Evolutionary conservation across 2,888 invertebrate species (phyloP).

Genomic region (Hetaerina titia): DNA sequence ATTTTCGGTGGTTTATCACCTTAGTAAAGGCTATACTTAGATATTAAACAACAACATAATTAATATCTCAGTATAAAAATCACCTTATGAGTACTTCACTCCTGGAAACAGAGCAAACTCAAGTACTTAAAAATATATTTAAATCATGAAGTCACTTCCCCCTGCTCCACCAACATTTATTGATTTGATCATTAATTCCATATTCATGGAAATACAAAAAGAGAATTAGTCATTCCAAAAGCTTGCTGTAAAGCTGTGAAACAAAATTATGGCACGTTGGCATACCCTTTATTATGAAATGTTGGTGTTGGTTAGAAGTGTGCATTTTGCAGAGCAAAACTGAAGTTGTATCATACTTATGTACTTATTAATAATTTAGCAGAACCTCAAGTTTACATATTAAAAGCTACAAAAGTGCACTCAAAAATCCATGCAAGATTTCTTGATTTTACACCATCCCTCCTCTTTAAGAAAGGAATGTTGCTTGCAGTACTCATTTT

Average conservation of each 20-base stretch:
- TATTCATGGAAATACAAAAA: not conserved
- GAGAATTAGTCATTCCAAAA: not conserved
- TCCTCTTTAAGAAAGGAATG: not conserved
- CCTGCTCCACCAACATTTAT: conserved; percentile 1
- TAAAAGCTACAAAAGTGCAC: conserved; percentile 39
- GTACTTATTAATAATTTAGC: conserved; percentile 27
- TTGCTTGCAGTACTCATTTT: conserved; percentile 41
- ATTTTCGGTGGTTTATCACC: not conserved
- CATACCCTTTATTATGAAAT: conserved; percentile 14
- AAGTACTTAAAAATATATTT: not conserved
- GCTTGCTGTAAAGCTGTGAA: conserved; percentile 43
- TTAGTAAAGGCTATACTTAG: not conserved
- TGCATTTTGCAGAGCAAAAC: conserved; percentile 53
- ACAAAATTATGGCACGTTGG: not conserved
- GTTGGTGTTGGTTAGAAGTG: conserved; percentile 42
- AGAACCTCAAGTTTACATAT: conserved; percentile 22
- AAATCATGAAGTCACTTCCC: not conserved
- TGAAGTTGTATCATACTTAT: conserved; percentile 5
- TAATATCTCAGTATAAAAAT: not conserved
- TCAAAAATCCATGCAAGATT: conserved; percentile 49
- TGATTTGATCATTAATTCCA: not conserved
- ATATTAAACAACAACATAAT: not conserved
- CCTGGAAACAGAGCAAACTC: conserved; percentile 31
- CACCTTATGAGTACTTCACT: not conserved
- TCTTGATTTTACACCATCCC: not conserved